These are phyloP conservation scores for Cartodere bifasciata DNA, from an alignment of 2,888 invertebrate genomes.

Conservation along the genomic window DNA sequence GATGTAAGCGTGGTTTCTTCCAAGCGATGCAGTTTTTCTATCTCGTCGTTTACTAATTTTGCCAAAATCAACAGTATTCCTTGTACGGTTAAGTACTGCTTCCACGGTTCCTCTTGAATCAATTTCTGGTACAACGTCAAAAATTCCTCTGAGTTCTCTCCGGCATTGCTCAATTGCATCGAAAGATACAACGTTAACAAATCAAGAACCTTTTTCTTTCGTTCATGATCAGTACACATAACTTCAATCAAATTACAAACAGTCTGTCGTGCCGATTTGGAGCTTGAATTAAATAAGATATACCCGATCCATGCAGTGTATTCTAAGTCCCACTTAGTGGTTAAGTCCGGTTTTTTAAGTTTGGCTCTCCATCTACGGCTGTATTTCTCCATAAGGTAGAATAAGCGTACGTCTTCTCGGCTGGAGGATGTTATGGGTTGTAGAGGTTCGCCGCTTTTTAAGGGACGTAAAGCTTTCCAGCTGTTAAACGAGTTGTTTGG, in stretches of 20 bases:
- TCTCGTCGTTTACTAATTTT: conserved; percentile 76
- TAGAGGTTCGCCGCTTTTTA: conserved; percentile 23
- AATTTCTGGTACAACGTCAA: conserved; percentile 74
- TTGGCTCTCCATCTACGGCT: conserved; percentile 51
- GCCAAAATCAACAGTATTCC: conserved; percentile 79
- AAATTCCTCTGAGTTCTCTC: conserved; percentile 88
- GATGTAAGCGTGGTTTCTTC: conserved; percentile 90
- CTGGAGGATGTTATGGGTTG: not conserved
- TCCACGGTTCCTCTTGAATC: conserved; percentile 81
- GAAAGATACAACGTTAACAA: not conserved
- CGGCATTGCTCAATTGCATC: conserved; percentile 54
- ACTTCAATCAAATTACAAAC: conserved; percentile 82
- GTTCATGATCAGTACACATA: conserved; percentile 54
- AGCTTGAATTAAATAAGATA: conserved; percentile 87
- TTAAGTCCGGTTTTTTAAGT: conserved; percentile 19
- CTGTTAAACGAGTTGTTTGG: conserved; percentile 53
- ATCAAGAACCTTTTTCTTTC: conserved; percentile 48
- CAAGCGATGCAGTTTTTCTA: conserved; percentile 72
- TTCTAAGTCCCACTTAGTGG: conserved; percentile 47
- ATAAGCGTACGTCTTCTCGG: conserved; percentile 20
- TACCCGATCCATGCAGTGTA: conserved; percentile 78
- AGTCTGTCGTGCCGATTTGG: conserved; percentile 75
- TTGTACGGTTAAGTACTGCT: conserved; percentile 79
- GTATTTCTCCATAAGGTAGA: conserved; percentile 66
- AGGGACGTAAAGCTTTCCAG: conserved; percentile 56